Evolutionary conservation across 1,140 invertebrate species (phyloP), one percentile per base, ranked within the genome.

Genomic region (Lamellibrachia luymesi): DNA sequence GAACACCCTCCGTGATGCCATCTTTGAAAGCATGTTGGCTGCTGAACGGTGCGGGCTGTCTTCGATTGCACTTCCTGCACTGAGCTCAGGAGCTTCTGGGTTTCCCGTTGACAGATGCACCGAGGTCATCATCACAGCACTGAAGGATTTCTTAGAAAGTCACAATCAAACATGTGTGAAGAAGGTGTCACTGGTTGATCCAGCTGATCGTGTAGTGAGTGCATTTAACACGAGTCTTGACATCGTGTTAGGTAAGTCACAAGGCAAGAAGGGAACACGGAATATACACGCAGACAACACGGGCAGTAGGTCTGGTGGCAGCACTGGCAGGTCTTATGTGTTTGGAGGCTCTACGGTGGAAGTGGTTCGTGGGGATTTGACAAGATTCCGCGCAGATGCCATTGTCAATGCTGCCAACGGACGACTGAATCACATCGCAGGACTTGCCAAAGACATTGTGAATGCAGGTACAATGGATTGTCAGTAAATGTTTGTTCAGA

Each of bases 1-100:
- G 90, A 93, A 94, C 51, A 27, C 64, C 0, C n/a, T 92, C 7
- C 93, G 95, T 2, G 6, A 80, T 4, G 64, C 64, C 64, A 2
- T 80, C 64, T 80, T 2, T 22, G 64, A 80, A 22, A 80, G 64
- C 64, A 22, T 80, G 64, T 80, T 80, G 64, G 13, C 64, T 80
- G 64, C 64, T 22, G 64, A 2, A 22, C 64, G 25, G 17, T 80
- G 64, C 64, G 64, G 64, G 13, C 64, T 80, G 64, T 80, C 64
- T 8, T 80, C 64, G 2, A 17, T 80, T 80, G 64, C 64, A 80
- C 64, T 80, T 80, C 64, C 64, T 17, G 64, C 64, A 2, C 17
- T 80, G 64, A 80, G 64, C 64, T 4, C 91, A 93, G 50, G 92
- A 93, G 25, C 0, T 80, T 80, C 1, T 0, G 4, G 64, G 2